Percentiles rank a stretch among this genome's conserved stretches.
These are phyloP conservation scores for Epirrhoe tristata DNA, from an alignment of 2,888 invertebrate genomes.

Conservation along the genomic window DNA sequence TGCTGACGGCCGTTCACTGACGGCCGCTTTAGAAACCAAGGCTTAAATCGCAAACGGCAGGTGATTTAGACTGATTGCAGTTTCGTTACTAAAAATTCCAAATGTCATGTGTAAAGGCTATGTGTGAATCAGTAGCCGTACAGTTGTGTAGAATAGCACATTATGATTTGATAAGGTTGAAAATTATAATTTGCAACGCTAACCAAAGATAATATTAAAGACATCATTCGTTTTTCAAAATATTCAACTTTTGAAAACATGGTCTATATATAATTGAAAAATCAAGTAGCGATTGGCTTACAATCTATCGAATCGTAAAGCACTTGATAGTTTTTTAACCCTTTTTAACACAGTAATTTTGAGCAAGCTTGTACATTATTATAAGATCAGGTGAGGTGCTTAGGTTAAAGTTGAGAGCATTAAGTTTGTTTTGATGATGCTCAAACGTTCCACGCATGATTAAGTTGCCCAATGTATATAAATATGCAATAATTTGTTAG, in stretches of 20 bases:
- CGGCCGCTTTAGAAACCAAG: background rate
- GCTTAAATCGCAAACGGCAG: slow-evolving; percentile 28
- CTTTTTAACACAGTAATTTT: background rate
- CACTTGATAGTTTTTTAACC: background rate
- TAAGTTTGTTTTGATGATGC: slow-evolving; percentile 21
- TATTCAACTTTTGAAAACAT: no score
- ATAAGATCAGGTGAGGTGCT: slow-evolving; percentile 10
- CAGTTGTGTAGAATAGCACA: slow-evolving; percentile 10
- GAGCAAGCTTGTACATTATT: slow-evolving; percentile 10
- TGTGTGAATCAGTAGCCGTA: slow-evolving; percentile 35
- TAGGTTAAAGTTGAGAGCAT: slow-evolving; percentile 24
- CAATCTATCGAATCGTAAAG: no score
- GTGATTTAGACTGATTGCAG: slow-evolving; percentile 44
- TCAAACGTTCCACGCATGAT: slow-evolving; percentile 17
- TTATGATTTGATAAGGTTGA: background rate
- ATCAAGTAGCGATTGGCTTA: no score
- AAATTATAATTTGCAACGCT: no score
- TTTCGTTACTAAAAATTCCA: slow-evolving; percentile 39
- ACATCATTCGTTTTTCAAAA: no score
- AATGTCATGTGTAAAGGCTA: slow-evolving; percentile 39
- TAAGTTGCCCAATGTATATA: slow-evolving; percentile 23
- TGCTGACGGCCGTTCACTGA: background rate
- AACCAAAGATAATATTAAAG: no score
- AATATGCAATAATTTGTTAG: slow-evolving; percentile 8
- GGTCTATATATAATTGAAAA: no score